Conservation (phyloP, 2,797 vertebrate species). For the Peromyscus eremicus region DNA sequence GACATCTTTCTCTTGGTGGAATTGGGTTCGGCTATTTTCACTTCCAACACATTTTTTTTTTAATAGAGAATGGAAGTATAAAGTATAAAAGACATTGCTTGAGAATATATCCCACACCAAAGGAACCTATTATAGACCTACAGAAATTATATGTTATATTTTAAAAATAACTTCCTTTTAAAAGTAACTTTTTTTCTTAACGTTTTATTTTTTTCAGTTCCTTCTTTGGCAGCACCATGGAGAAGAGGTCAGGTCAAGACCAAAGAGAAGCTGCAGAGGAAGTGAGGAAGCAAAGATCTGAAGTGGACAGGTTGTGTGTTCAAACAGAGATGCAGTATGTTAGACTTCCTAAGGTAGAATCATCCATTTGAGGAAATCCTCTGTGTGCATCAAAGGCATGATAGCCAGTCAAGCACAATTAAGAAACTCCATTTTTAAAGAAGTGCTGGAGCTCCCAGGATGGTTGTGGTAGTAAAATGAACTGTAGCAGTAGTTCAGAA, state of each 20-base stretch:
- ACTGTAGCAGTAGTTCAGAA: background rate
- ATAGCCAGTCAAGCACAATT: background rate
- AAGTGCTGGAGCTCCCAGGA: background rate
- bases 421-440: background rate
- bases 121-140: background rate
- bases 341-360: background rate
- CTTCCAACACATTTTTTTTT: background rate
- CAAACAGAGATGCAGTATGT: background rate
- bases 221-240: background rate
- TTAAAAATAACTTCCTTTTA: background rate
- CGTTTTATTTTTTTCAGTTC: background rate
- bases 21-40: background rate
- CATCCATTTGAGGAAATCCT: background rate
- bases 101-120: background rate
- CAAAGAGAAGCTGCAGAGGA: background rate
- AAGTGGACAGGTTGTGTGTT: background rate
- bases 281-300: background rate
- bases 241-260: background rate
- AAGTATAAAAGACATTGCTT: background rate
- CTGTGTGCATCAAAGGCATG: background rate
- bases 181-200: background rate
- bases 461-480: background rate
- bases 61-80: background rate
- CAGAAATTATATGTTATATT: background rate
- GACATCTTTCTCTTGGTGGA: background rate